These are phyloP conservation scores for Glyptemys insculpta DNA, from an alignment of 2,797 vertebrate genomes.

Conservation along the genomic window DNA sequence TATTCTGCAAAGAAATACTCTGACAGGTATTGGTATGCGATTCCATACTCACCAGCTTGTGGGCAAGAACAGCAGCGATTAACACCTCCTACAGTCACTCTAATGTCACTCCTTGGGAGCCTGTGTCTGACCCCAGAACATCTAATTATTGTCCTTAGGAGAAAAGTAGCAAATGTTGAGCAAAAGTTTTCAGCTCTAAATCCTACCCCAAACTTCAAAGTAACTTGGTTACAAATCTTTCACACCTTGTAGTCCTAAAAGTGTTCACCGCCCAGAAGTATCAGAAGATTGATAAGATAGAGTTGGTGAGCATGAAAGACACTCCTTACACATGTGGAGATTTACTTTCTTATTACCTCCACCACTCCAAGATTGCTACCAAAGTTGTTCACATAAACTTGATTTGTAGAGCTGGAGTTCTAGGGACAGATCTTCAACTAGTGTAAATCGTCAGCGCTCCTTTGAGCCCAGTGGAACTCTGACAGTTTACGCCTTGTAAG, in stretches of 20 bases:
- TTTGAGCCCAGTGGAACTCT: background rate
- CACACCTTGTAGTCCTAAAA: background rate
- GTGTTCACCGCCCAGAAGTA: background rate
- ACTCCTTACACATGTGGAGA: background rate
- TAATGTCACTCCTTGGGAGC: background rate
- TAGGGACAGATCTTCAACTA: background rate
- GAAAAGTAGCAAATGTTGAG: background rate
- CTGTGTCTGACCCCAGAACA: background rate
- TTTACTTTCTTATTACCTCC: background rate
- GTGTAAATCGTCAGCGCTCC: background rate
- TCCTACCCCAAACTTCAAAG: background rate
- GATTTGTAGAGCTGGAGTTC: background rate
- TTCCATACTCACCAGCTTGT: background rate
- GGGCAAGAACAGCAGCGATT: background rate
- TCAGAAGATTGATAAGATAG: fast-evolving
- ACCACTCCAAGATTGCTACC: background rate
- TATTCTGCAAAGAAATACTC: conserved; percentile 97
- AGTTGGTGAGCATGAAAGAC: background rate
- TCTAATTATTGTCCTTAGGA: background rate
- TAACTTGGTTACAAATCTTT: background rate
- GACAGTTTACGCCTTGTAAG: background rate
- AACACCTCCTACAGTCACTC: background rate
- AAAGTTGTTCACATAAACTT: background rate
- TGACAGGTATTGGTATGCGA: conserved; percentile 85
- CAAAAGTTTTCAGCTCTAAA: background rate